These are phyloP conservation scores for Dicaeum eximium DNA, from an alignment of 2,113 vertebrate genomes.

Conservation along the genomic window DNA sequence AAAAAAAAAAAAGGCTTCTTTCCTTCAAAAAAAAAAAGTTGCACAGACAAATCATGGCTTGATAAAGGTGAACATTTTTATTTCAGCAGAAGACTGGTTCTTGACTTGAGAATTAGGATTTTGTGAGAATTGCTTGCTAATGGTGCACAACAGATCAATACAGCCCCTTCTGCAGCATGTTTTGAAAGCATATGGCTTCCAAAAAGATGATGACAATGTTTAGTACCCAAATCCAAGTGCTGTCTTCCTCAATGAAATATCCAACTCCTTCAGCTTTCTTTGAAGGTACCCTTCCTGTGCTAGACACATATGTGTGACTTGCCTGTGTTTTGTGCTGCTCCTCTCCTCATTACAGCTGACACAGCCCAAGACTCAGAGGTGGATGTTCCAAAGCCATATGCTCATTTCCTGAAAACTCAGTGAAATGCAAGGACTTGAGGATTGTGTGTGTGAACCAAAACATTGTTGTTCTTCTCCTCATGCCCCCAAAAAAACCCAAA, in stretches of 20 bases:
- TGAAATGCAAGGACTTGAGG: neutral
- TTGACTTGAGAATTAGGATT: neutral
- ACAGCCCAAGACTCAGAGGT: neutral
- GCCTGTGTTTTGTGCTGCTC: neutral
- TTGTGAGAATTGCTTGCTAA: neutral
- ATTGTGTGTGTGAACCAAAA: neutral
- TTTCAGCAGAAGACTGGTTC: neutral
- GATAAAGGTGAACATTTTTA: neutral
- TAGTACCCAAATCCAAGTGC: neutral
- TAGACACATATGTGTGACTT: neutral
- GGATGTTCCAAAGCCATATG: conserved; percentile 1
- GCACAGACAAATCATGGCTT: neutral
- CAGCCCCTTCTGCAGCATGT: neutral
- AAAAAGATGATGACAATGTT: neutral
- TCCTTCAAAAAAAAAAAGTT: too few species aligned
- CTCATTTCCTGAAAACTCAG: neutral
- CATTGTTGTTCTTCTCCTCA: neutral
- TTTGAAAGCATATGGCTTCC: neutral
- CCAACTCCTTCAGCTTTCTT: neutral
- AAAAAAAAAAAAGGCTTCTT: neutral
- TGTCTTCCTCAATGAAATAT: neutral
- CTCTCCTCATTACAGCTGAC: neutral
- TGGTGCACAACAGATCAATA: neutral
- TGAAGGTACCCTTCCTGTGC: neutral
- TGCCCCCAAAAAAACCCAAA: neutral